These are phyloP conservation scores for Nematolebias whitei DNA, from an alignment of 2,113 vertebrate genomes.

Conservation along the genomic window DNA sequence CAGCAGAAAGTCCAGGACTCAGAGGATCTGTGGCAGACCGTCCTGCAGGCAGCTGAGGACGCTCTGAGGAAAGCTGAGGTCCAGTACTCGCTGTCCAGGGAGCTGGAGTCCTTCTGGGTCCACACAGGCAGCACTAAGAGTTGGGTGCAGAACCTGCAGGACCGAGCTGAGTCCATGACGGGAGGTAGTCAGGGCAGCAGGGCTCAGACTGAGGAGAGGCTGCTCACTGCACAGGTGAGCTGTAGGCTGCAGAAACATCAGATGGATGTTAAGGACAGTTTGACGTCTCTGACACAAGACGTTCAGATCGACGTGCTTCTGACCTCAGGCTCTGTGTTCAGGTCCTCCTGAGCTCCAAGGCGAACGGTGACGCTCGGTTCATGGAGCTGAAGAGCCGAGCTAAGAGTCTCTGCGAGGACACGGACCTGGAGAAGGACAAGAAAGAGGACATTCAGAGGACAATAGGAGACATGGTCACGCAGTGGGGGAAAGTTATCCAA, in stretches of 20 bases:
- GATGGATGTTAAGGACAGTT: too few relatives aligned
- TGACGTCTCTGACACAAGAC: too few relatives aligned
- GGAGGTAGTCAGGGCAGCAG: conserved; percentile 50
- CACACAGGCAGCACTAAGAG: conserved; percentile 35
- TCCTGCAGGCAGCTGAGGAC: conserved; percentile 54
- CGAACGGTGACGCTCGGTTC: conserved; percentile 61
- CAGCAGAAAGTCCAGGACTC: conserved; percentile 31
- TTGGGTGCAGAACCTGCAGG: conserved; percentile 66
- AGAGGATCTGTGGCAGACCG: conserved; percentile 62
- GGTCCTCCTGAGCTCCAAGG: conserved; percentile 60
- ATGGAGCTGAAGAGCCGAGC: conserved; percentile 62
- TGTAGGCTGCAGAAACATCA: background rate
- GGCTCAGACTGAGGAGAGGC: conserved; percentile 62
- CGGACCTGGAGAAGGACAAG: conserved; percentile 59
- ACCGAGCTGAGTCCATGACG: conserved; percentile 42
- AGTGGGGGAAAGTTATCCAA: conserved; percentile 57
- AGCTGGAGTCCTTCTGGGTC: conserved; percentile 57
- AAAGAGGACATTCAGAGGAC: conserved; percentile 45
- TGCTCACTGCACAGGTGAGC: conserved; percentile 61
- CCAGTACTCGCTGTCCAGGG: conserved; percentile 63
- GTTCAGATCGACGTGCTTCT: background rate
- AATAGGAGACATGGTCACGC: conserved; percentile 48
- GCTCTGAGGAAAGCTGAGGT: conserved; percentile 57
- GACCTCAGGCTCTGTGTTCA: conserved; percentile 28
- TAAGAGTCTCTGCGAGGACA: conserved; percentile 49